A percentile compares a stretch with the other conserved stretches of the same genome.
Evolutionary conservation across 2,113 vertebrate genomes (phyloP).

Genomic region (Pampusana beccarii): DNA sequence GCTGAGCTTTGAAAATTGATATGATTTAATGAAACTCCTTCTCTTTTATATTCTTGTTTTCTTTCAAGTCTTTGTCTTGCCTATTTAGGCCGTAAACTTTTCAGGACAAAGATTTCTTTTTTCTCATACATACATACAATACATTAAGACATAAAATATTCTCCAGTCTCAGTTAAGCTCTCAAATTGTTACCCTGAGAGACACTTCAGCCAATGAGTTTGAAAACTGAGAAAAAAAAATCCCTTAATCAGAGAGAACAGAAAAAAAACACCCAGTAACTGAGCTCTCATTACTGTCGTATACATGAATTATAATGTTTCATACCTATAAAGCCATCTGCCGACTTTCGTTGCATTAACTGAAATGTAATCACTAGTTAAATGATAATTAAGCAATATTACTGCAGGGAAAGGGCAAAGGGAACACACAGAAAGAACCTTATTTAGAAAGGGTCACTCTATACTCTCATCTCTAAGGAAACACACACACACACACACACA

Average conservation of each 20-base stretch:
- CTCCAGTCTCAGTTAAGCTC: neutral
- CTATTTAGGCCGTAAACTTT: neutral
- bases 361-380: neutral
- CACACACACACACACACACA: neutral
- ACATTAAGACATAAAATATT: neutral
- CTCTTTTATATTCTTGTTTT: neutral
- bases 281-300: neutral
- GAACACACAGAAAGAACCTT: neutral
- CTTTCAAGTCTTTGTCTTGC: neutral
- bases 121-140: neutral
- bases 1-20: neutral
- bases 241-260: neutral
- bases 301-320: neutral
- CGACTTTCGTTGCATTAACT: neutral
- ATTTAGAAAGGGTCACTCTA: neutral
- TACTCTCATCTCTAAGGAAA: neutral
- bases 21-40: neutral
- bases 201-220: neutral
- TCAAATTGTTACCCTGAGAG: neutral
- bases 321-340: neutral
- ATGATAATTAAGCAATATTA: neutral
- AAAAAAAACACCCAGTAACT: neutral
- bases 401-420: neutral
- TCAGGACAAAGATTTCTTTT: neutral
- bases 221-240: neutral